Evolutionary conservation across 1,140 invertebrate genomes (phyloP).

Genomic region (Zaprionus africanus): DNA sequence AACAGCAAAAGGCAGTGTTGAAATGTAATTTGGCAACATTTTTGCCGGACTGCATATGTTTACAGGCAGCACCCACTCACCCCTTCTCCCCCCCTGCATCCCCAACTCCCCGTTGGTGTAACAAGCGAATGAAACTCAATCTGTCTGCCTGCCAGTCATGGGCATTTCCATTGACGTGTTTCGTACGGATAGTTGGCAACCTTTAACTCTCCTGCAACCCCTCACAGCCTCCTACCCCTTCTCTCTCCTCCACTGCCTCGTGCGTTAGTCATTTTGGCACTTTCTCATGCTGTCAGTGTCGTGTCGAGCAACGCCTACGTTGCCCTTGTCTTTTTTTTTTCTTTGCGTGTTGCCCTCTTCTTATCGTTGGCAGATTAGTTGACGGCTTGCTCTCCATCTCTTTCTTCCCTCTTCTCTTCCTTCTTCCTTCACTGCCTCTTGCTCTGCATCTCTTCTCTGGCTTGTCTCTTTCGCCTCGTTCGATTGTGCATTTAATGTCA

Average conservation of each 20-base stretch:
- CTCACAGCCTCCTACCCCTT: neutral
- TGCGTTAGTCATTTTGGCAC: constrained; percentile 80
- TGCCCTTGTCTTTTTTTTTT: constrained; percentile 8
- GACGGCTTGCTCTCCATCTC: constrained; percentile 32
- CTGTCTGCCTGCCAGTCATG: constrained; percentile 62
- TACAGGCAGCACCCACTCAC: constrained; percentile 33
- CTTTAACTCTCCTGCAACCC: neutral
- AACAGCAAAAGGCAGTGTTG: constrained; percentile 71
- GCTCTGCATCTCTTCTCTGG: constrained; percentile 5
- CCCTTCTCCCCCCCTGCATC: neutral
- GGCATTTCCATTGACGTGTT: constrained; percentile 20
- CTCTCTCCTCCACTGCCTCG: constrained; percentile 20
- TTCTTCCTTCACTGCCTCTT: neutral
- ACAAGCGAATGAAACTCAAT: constrained; percentile 78
- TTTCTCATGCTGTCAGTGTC: constrained; percentile 71
- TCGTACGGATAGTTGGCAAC: constrained; percentile 1
- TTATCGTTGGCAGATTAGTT: constrained; percentile 61
- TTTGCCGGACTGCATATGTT: constrained; percentile 55
- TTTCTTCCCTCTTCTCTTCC: neutral
- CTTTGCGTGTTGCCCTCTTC: constrained; percentile 9
- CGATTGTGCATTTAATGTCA: constrained; percentile 78
- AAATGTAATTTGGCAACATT: constrained; percentile 83
- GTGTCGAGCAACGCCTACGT: constrained; percentile 65
- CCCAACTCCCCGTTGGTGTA: constrained; percentile 22
- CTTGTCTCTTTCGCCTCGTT: constrained; percentile 37